Base-by-base conservation (phyloP, 2,797 vertebrate genomes). In the Tokudaia muenninki region DNA sequence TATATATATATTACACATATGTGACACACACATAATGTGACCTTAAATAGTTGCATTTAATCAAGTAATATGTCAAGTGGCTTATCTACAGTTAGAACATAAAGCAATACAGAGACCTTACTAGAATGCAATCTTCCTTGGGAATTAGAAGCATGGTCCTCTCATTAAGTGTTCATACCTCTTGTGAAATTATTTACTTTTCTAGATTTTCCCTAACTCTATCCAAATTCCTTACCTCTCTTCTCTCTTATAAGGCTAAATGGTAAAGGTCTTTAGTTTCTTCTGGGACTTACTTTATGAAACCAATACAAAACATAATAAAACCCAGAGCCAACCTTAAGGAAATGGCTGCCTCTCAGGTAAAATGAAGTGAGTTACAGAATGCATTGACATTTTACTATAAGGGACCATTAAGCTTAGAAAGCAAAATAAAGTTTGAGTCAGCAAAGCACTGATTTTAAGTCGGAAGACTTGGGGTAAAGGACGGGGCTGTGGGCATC, bases 401-500 rank as follows among this genome's bases (percentile, higher is more conserved):
- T 75, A 75, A 61, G 44, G 24, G 57, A 11, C 41, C 8, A 2
- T 6, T 50, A 9, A 75, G 6, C 24, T 44, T 65, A 50, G 8
- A 9, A 41, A 74, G 10, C 34, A 72, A 31, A 57, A 50, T 17
- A 16, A 80, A 91, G 26, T 57, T 37, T 11, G 50, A 57, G 24
- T 22, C 16, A 1, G 65, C 22, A 12, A 81, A 75, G 34, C 26
- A 1, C 47, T 22, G 6, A 72, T 74, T 63, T 13, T 37, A 67
- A 31, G 57, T 44, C 21, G 55, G 22, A n/a, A 81, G 29, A 16
- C 3, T 12, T 19, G 3, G 24, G 29, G 13, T 57, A 1, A 17
- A n/a, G 37, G 34, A 31, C 0, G 0, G 1, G 29, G 1, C 16
- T 1, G 0, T 14, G 41, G 10, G 22, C 17, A 1, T 63, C 91